A percentile compares a stretch with the other conserved stretches of the same genome.
Conservation (phyloP, 1,140 invertebrate genomes). For the Drosophila equinoxialis region DNA sequence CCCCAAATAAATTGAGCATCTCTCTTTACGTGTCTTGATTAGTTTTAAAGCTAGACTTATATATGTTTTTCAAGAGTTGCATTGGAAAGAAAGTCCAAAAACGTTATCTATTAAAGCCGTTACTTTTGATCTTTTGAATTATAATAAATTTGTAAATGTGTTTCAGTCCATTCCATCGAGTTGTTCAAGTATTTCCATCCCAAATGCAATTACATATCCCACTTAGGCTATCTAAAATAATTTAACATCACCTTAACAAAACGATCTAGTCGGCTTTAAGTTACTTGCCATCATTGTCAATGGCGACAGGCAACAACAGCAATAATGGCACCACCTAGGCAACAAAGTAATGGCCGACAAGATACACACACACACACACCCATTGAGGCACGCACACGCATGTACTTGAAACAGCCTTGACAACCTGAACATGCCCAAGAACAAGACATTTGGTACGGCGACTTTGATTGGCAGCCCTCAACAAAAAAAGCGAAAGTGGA, state of each 20-base stretch:
- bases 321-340: constrained; percentile 53
- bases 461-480: constrained; percentile 72
- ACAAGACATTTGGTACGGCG: constrained; percentile 72
- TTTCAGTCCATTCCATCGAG: not conserved
- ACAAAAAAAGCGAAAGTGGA: not conserved
- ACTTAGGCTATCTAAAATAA: constrained; percentile 13
- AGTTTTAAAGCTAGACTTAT: too few species aligned
- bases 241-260: constrained; percentile 9
- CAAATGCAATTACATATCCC: constrained; percentile 2
- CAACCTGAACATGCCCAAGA: constrained; percentile 73
- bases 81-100: too few species aligned
- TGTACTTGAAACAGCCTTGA: constrained; percentile 64
- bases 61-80: too few species aligned
- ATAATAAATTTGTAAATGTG: too few species aligned
- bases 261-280: constrained; percentile 46
- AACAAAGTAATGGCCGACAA: constrained; percentile 71
- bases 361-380: constrained; percentile 34
- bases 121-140: too few species aligned
- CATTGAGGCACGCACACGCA: constrained; percentile 32
- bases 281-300: constrained; percentile 68
- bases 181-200: not conserved
- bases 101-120: too few species aligned
- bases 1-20: not conserved
- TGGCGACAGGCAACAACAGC: constrained; percentile 58
- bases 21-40: too few species aligned